These are phyloP conservation scores for Cecropterus lyciades DNA, from an alignment of 1,140 invertebrate genomes.

Conservation along the genomic window DNA sequence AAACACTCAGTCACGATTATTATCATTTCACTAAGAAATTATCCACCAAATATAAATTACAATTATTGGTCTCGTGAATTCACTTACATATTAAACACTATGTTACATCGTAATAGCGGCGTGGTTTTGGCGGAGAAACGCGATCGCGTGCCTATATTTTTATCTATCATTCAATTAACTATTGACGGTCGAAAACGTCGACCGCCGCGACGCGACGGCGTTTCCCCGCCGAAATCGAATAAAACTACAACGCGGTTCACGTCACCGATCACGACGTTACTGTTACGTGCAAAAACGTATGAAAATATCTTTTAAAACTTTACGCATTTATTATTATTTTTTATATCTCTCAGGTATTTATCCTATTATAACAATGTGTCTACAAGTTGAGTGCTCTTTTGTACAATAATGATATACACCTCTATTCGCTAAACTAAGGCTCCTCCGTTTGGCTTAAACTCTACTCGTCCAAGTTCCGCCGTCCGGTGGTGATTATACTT, in stretches of 20 bases:
- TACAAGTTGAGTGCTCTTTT: conserved; percentile 77
- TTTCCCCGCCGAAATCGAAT: conserved; percentile 57
- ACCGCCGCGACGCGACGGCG: conserved; percentile 40
- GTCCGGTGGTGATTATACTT: conserved; percentile 38
- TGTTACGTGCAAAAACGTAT: conserved; percentile 82
- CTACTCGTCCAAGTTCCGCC: conserved; percentile 47
- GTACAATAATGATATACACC: conserved; percentile 76
- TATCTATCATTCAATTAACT: conserved; percentile 34
- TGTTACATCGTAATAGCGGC: conserved; percentile 70
- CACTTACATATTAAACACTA: conserved; percentile 75
- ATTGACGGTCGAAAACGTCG: conserved; percentile 35
- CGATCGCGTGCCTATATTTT: conserved; percentile 42
- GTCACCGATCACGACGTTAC: conserved; percentile 57
- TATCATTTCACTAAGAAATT: conserved; percentile 81
- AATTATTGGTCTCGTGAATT: conserved; percentile 82
- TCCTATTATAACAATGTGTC: conserved; percentile 80
- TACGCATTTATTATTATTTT: conserved; percentile 75
- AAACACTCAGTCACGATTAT: conserved; percentile 80
- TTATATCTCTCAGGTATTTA: conserved; percentile 77
- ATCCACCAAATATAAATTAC: conserved; percentile 73
- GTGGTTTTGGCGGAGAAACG: conserved; percentile 52
- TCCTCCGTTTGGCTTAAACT: conserved; percentile 47
- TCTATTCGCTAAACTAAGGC: conserved; percentile 77
- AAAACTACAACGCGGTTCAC: conserved; percentile 54
- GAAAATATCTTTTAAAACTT: conserved; percentile 81